Evolutionary conservation across 2,888 invertebrate genomes (phyloP), one percentile per base, ranked within the genome.

Genomic region (Aquatica leii): DNA sequence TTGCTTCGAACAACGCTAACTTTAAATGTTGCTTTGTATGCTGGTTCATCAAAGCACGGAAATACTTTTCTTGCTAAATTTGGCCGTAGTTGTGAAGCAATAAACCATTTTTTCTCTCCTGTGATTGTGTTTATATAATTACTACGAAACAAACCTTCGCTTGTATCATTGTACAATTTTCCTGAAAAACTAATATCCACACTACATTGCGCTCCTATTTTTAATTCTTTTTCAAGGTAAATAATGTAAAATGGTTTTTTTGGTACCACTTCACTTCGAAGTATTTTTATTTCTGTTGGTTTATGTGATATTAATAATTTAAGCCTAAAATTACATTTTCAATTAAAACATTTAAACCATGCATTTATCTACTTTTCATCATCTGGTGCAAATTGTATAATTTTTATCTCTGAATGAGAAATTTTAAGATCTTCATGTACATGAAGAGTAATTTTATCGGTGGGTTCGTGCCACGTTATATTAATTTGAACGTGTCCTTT

Each of bases 11-110:
- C 87, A 31, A 88, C 86, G 69, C 83, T 90, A 49, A 88, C 77
- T 35, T 86, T 84, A 73, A 91, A 90, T 0, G 89, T 88, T 0
- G 90, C 89, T 81, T 93, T 94, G 75, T 87, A 89, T 0, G 85
- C 86, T 0, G 93, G 92, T 73, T 92, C 91, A 76, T 93, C 93
- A 77, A 92, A 92, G 73, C 93, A 93, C 0, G 93, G 93, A 76
- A 94, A 93, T 70, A 92, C 83, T 15, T 86, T 84, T n/a, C 91
- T 84, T 0, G 93, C 92, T 74, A 91, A 86, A 77, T 90, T 89
- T 0, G 91, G 89, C 37, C 90, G 83, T 65, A 92, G 82, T 73
- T 90, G 87, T 0, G 91, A 89, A 0, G 87, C 90, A 14, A 88
- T 85, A 73, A 90, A 89, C 72, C 85, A 84, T 70, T 78, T 79